Evolutionary conservation across 2,888 invertebrate genomes (phyloP).

Genomic region (Sceliomorpha sp.): DNA sequence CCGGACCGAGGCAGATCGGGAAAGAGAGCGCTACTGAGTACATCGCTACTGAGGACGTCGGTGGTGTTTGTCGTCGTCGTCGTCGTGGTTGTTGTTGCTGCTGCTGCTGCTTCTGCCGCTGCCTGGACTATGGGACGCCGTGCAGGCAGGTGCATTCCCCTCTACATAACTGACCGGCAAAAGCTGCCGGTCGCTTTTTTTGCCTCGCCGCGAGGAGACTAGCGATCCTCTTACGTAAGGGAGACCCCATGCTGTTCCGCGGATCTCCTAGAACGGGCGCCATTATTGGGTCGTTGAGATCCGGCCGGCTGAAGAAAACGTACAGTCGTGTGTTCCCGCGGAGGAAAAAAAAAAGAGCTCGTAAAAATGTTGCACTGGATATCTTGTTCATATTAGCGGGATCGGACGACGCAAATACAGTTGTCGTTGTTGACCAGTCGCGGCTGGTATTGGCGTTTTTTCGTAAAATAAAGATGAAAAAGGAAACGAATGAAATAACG

Average conservation of each 20-base stretch:
- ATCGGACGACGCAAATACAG: too few relatives aligned
- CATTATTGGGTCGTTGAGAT: conserved; percentile 35
- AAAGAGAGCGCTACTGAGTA: conserved; percentile 46
- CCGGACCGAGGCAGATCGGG: conserved; percentile 57
- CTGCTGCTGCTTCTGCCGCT: conserved; percentile 28
- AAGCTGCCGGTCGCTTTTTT: conserved; percentile 31
- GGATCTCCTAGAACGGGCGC: conserved; percentile 24
- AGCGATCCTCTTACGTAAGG: conserved; percentile 51
- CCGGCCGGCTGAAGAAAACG: conserved; percentile 8
- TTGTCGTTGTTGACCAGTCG: too few relatives aligned
- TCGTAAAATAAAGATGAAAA: too few relatives aligned
- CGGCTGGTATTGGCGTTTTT: too few relatives aligned
- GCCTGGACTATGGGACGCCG: conserved; percentile 42
- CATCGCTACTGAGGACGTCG: conserved; percentile 19
- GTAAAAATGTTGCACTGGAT: not conserved
- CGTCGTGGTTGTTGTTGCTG: conserved; percentile 13
- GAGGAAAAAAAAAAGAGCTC: too few relatives aligned
- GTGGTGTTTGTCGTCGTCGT: conserved; percentile 43
- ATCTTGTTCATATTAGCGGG: conserved; percentile 21
- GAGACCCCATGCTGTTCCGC: conserved; percentile 31
- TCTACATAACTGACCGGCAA: conserved; percentile 52
- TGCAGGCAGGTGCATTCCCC: conserved; percentile 59
- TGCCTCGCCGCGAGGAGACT: conserved; percentile 35
- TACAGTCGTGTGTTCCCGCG: too few relatives aligned
- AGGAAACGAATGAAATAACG: too few relatives aligned